Evolutionary conservation across 1,140 invertebrate species (phyloP).

Genomic region (Drosophila serrata): DNA sequence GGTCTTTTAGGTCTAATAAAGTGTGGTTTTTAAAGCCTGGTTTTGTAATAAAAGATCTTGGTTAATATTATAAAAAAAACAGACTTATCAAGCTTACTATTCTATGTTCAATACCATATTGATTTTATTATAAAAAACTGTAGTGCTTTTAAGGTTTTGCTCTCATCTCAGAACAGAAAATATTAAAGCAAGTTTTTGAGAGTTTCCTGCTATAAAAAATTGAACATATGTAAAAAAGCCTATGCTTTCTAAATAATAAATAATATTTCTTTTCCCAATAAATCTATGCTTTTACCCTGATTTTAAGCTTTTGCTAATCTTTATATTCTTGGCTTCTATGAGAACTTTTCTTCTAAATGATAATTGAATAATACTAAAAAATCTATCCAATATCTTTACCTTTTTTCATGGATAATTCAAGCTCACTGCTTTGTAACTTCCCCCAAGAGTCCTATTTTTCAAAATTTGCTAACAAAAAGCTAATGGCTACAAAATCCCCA

Average conservation of each 20-base stretch:
- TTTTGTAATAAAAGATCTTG: neutral
- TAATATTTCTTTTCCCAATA: too few species aligned
- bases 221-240: neutral
- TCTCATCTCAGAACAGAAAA: too few species aligned
- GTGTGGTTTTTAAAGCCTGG: too few species aligned
- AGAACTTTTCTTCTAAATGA: neutral
- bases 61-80: neutral
- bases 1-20: neutral
- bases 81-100: too few species aligned
- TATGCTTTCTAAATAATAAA: too few species aligned
- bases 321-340: neutral
- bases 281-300: neutral
- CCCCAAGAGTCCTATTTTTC: neutral
- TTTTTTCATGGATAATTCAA: neutral
- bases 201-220: neutral
- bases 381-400: neutral
- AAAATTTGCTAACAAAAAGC: neutral
- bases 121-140: too few species aligned
- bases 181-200: too few species aligned
- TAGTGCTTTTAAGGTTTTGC: too few species aligned
- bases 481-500: constrained; percentile 16
- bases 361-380: neutral
- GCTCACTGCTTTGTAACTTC: neutral
- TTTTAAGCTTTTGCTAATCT: neutral
- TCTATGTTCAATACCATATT: too few species aligned